These are phyloP conservation scores for Megalurothrips usitatus DNA, from an alignment of 2,888 invertebrate species.

Conservation along the genomic window DNA sequence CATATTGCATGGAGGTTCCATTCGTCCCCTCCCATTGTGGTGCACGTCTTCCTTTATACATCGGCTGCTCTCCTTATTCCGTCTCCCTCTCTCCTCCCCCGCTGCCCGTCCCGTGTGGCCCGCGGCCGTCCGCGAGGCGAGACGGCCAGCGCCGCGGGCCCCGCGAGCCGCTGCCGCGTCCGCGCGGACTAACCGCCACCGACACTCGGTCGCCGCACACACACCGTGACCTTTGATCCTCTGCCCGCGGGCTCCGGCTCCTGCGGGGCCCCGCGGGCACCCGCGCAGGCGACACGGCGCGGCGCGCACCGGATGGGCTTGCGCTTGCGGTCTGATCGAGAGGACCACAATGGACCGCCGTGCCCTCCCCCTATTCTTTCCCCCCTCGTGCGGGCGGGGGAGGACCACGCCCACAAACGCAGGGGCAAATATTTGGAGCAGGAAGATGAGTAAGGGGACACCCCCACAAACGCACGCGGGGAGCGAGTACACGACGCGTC, in stretches of 20 bases:
- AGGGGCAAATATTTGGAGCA: conserved; percentile 20
- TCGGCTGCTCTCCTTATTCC: neutral
- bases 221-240: no score
- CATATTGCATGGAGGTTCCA: conserved; percentile 5
- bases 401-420: neutral
- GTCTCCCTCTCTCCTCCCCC: neutral
- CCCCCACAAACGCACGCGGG: neutral
- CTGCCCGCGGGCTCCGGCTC: no score
- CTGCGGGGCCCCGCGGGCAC: no score
- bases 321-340: neutral
- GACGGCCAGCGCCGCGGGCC: no score
- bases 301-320: neutral
- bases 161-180: no score
- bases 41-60: neutral
- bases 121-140: neutral
- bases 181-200: no score
- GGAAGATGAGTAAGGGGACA: conserved; percentile 22
- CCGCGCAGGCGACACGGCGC: no score
- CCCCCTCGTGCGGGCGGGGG: neutral
- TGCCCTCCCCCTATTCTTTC: neutral
- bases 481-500: no score
- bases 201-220: no score
- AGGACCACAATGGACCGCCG: neutral
- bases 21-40: neutral
- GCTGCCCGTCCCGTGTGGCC: neutral